Conservation (phyloP, 2,797 vertebrate genomes). For the Mus minutoides region DNA sequence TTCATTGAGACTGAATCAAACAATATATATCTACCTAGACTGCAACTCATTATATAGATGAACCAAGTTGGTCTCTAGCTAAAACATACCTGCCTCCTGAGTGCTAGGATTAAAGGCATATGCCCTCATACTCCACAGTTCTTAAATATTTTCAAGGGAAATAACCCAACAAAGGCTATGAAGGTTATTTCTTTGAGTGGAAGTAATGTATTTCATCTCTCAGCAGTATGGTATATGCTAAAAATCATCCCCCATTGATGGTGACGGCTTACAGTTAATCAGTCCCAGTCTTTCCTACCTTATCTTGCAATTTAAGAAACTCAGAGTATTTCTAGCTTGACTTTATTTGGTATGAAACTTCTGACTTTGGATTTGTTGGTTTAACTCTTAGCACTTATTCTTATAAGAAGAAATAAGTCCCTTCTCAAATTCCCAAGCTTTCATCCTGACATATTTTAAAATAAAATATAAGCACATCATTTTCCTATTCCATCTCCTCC, state of each 20-base stretch:
- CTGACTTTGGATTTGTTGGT: background rate
- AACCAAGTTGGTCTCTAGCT: background rate
- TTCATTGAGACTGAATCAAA: background rate
- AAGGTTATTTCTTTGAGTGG: background rate
- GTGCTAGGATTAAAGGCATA: background rate
- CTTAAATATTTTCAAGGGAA: slow-evolving; percentile 31
- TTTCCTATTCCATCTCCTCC: background rate
- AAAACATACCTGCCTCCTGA: background rate
- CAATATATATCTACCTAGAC: background rate
- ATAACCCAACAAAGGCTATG: background rate
- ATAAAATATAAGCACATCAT: background rate
- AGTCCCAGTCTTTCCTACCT: background rate
- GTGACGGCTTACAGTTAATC: background rate
- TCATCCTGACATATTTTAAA: background rate
- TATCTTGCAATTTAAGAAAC: background rate
- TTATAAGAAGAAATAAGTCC: slow-evolving; percentile 42
- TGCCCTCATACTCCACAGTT: background rate
- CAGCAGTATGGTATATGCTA: slow-evolving; percentile 25
- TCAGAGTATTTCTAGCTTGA: background rate
- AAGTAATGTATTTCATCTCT: slow-evolving; percentile 6
- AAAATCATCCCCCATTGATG: background rate
- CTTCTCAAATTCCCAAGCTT: slow-evolving; percentile 28
- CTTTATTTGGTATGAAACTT: slow-evolving; percentile 46
- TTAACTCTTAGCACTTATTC: background rate
- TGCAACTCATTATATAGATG: background rate